Conservation (phyloP, 2,888 invertebrate species). For the Eilema depressum region DNA sequence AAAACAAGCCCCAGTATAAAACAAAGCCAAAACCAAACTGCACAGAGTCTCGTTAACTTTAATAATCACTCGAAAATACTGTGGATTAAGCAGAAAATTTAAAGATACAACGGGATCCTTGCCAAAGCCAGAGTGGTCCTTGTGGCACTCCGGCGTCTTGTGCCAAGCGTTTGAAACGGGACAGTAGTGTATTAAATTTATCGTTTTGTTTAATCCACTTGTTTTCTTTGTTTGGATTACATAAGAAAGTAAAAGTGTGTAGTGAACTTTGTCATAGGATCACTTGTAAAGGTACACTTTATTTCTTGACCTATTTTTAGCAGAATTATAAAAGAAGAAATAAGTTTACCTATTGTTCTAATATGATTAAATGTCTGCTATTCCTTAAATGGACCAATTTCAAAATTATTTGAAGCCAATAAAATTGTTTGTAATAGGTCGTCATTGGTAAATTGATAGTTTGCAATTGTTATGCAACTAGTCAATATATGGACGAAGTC, state of each 20-base stretch:
- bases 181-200: conserved; percentile 65
- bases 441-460: too few species aligned
- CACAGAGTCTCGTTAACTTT: conserved; percentile 73
- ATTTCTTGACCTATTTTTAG: not conserved
- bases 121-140: conserved; percentile 78
- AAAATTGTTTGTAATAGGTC: too few species aligned
- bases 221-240: conserved; percentile 23
- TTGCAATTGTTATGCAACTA: too few species aligned
- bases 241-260: conserved; percentile 14
- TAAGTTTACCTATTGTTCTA: too few species aligned
- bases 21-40: conserved; percentile 39
- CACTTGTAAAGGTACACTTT: not conserved
- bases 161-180: conserved; percentile 48
- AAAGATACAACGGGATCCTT: conserved; percentile 83
- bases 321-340: not conserved
- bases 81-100: conserved; percentile 78
- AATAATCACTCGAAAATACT: conserved; percentile 77
- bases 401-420: too few species aligned
- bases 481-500: too few species aligned
- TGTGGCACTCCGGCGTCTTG: conserved; percentile 59
- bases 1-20: conserved; percentile 28
- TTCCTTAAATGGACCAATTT: too few species aligned
- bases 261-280: not conserved
- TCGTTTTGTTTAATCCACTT: conserved; percentile 62
- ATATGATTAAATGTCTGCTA: too few species aligned